Base-by-base conservation (phyloP, 2,113 vertebrate species). In the Sinocyclocheilus anophthalmus region DNA sequence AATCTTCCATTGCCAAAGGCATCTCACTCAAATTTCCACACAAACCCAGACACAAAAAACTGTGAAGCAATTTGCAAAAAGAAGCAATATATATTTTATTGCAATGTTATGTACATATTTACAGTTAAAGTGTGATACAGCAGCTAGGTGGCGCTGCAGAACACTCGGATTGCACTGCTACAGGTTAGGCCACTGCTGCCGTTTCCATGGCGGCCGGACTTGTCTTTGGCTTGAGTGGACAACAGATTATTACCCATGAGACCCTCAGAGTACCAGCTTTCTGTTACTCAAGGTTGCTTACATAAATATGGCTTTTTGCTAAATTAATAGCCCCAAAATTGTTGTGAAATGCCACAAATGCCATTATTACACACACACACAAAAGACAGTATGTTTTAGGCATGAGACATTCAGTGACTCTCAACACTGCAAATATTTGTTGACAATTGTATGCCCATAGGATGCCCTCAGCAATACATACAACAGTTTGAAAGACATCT, bases 61-160 rank as follows among this genome's bases (percentile, higher is more conserved):
- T 48, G 45, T 2, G 11, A 48, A 48, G 3, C 45, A 9, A 48
- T 67, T 50, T 67, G 63, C 50, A 86, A 76, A 88, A 90, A 94
- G 88, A 93, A 93, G 93, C 91, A 91, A 93, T 92, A 89, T 93
- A 94, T 91, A 92, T 92, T 88, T 95, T 95, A 94, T 94, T 94
- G 85, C 91, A 55, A 59, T 12, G 33, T 83, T 93, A 90, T 94
- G 55, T 93, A 95, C 94, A 95, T 92, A 88, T 94, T 81, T 94
- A 95, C 94, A 94, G 80, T 94, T 94, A 92, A 45, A 59, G 61
- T 67, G 79, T 3, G 39, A 80, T 93, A 94, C 94, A 94, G 88
- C 91, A 93, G 90, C 91, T 92, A 84, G 89, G 91, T 91, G 91
- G 48, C 69, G 70, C 88, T 91, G 91, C 90, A 91, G 89, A 90